Conservation (phyloP, 2,888 invertebrate genomes). For the Cephus rjabovi region DNA sequence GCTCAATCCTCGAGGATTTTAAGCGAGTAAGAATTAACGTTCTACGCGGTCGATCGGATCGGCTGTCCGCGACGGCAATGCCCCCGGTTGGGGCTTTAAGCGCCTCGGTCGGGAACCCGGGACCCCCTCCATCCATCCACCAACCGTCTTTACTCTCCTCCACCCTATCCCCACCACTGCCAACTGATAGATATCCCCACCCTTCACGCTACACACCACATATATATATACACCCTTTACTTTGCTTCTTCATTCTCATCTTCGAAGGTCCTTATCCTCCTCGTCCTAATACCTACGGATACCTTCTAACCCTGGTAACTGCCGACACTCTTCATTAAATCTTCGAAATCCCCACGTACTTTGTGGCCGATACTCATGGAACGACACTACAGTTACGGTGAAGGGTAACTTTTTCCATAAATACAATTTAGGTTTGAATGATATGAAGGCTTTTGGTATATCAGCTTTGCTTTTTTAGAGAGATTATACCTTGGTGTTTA, state of each 20-base stretch:
- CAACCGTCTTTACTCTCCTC: slow-evolving; percentile 4
- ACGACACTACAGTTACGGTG: neutral
- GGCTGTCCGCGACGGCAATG: slow-evolving; percentile 60
- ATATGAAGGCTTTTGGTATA: no score
- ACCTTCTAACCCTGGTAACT: neutral
- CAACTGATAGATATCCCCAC: neutral
- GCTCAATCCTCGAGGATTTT: neutral
- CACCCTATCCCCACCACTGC: slow-evolving; percentile 35
- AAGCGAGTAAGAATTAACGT: neutral
- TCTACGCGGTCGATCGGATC: slow-evolving; percentile 39
- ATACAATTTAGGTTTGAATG: neutral
- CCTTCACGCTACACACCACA: neutral
- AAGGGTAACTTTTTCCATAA: neutral
- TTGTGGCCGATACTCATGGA: neutral
- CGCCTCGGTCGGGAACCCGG: slow-evolving; percentile 53
- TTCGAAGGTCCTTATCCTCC: neutral
- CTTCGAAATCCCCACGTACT: neutral
- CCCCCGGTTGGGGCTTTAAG: slow-evolving; percentile 54
- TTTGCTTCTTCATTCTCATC: neutral
- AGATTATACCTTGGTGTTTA: no score
- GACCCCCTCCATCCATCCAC: slow-evolving; percentile 31
- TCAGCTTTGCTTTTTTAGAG: no score
- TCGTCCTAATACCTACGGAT: neutral
- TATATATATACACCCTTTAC: neutral
- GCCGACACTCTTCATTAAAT: neutral